Evolutionary conservation across 1,140 invertebrate genomes (phyloP), one percentile per base, ranked within the genome.

Genomic region (Aphelenchoides avenae): DNA sequence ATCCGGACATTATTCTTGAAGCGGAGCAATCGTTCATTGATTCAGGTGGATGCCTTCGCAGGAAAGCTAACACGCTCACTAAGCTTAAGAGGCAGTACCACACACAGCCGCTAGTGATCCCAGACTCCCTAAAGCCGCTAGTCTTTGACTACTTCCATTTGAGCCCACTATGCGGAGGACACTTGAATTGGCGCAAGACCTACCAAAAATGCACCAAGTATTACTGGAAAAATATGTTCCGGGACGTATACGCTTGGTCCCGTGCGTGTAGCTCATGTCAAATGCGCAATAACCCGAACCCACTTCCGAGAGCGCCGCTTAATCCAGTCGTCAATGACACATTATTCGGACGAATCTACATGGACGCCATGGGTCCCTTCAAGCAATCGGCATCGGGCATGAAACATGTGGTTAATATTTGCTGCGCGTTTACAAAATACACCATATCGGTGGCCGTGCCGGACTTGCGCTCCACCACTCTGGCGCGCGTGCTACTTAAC

Each of bases 141-240:
- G 5, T 54, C 33, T 54, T 54, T 52, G 52, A 54, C 9, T 54
- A 29, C 3, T 54, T 54, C 54, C 52, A 54, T 24, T 36, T 26
- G 2, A 51, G 42, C 3, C 47, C 52, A 15, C n/a, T 55, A 2
- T 43, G 53, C 0, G 53, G 53, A 18, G 53, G 53, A 1, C 53
- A 55, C 0, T 36, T 55, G 27, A 37, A 55, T 7, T 5, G 29
- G 4, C 29, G 40, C 24, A 48, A 48, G 46, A 48, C 46, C 7
- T 7, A 31, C 4, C 4, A 13, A 13, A 48, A 48, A 42, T 48
- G 46, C 11, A n/a, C n/a, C n/a, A 27, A 36, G 27, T 57, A 57
- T 13, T 54, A 55, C 13, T 57, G 54, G 54, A 27, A 34, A 13
- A 27, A 26, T n/a, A 26, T 57, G 2, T 5, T 26, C 15, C 27